Percentiles rank a stretch among this genome's conserved stretches.
Evolutionary conservation across 2,888 invertebrate genomes (phyloP).

Genomic region (Microchrysa polita): DNA sequence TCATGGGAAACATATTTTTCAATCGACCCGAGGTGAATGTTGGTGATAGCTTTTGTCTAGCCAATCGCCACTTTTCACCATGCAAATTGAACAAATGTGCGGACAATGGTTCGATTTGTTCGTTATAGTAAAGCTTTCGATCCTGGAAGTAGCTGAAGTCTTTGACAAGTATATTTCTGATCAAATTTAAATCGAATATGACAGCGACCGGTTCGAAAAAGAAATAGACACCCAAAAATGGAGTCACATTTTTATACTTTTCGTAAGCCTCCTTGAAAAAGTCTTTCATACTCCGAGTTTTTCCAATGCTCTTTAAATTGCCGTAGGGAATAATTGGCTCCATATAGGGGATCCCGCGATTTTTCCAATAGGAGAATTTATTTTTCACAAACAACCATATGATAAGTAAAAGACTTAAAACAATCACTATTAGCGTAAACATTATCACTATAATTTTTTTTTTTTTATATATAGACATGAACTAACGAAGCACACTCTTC

Average conservation of each 20-base stretch:
- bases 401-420: background rate
- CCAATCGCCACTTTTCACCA: constrained; percentile 60
- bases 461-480: too few relatives aligned
- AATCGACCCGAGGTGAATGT: constrained; percentile 57
- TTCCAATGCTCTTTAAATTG: constrained; percentile 54
- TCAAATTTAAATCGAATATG: constrained; percentile 52
- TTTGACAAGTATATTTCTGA: constrained; percentile 59
- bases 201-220: constrained; percentile 54
- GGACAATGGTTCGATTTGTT: constrained; percentile 60
- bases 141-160: constrained; percentile 62
- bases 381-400: constrained; percentile 41
- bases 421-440: background rate
- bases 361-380: constrained; percentile 54
- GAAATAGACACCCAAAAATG: constrained; percentile 57
- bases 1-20: constrained; percentile 55
- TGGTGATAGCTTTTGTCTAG: constrained; percentile 57
- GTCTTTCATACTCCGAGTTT: constrained; percentile 17
- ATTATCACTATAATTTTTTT: background rate
- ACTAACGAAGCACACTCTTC: too few relatives aligned
- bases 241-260: constrained; percentile 55
- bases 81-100: constrained; percentile 63
- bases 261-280: constrained; percentile 54
- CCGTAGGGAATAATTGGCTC: constrained; percentile 56
- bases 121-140: constrained; percentile 60
- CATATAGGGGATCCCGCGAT: constrained; percentile 56